phyloP scores from a whole-genome alignment of 1,140 invertebrate genomes.

The Wasmannia auropunctata region DNA sequence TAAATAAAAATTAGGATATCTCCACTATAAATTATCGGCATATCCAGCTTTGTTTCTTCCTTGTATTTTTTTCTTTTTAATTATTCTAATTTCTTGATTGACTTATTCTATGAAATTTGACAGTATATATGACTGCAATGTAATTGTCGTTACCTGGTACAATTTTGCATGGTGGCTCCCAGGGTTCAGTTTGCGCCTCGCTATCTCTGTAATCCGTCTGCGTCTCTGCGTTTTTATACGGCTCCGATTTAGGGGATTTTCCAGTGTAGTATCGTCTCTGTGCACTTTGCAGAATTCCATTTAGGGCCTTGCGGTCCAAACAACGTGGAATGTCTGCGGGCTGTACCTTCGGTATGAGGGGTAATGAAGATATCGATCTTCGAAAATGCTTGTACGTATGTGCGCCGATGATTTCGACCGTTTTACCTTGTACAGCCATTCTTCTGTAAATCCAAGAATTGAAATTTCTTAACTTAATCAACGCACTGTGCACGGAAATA shows the following conservation, averaged over 20 bases:
- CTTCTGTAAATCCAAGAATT: constrained; percentile 35
- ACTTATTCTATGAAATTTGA: constrained; percentile 26
- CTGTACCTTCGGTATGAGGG: constrained; percentile 74
- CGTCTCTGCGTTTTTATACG: constrained; percentile 82
- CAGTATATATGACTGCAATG: constrained; percentile 4
- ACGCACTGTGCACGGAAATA: background rate
- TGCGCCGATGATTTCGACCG: background rate
- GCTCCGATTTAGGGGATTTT: constrained; percentile 37
- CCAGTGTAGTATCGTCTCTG: constrained; percentile 43
- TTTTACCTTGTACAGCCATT: constrained; percentile 47
- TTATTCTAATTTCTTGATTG: background rate
- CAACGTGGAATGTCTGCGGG: constrained; percentile 67
- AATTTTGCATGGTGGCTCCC: constrained; percentile 87
- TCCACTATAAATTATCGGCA: background rate
- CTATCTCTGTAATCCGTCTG: constrained; percentile 92
- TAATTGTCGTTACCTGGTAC: constrained; percentile 69
- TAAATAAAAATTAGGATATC: constrained; percentile 65
- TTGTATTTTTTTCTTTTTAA: background rate
- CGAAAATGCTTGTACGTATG: constrained; percentile 72
- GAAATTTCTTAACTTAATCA: background rate
- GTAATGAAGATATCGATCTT: constrained; percentile 68
- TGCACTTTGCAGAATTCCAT: constrained; percentile 37
- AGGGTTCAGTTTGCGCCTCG: constrained; percentile 91
- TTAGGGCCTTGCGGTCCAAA: constrained; percentile 59
- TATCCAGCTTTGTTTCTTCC: background rate